Base-by-base conservation (phyloP, 1,140 invertebrate genomes). In the Penaeus chinensis region DNA sequence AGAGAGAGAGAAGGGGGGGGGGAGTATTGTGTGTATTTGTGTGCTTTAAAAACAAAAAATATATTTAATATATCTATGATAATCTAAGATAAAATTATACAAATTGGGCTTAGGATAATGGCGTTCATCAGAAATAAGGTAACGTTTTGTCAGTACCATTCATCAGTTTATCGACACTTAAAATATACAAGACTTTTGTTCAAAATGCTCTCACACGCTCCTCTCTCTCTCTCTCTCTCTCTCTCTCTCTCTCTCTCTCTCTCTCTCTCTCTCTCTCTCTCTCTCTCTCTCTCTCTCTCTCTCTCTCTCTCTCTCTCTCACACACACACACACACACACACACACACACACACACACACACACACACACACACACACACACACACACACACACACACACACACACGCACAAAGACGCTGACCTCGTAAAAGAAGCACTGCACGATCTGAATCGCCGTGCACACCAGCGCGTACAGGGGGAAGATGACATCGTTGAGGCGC, bases 401-500 rank as follows among this genome's bases (percentile, higher is more conserved):
- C 37, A 47, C 65, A 84, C 65, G 47, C n/a, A 47, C 16, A 10
- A 18, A 22, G 10, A 19, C 13, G 16, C 82, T 82, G 37, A 90
- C 89, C 76, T 99, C 97, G 93, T 99, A 99, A 47, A 98, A 93
- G 90, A 96, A 95, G 92, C 98, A 99, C 92, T 99, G 99, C 3
- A 93, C 80, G 54, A 98, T 95, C 11, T 97, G 98, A 74, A 99
- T 91, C 18, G 95, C 62, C 8, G 97, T 98, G 0, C 97, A 96
- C 91, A 96, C 93, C n/a, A 96, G 92, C 42, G 99, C 99, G 93
- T 99, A 99, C 3, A 99, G 91, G 0, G 97, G 95, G 92, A 99
- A 99, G 82, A 99, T 95, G 62, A 99, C 96, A 93, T 99, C 99
- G 92, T 99, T 99, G n/a, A 98, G 91, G 93, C 98, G 95, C 5